These are phyloP conservation scores for Yponomeuta malinellus DNA, from an alignment of 2,888 invertebrate genomes.

Conservation along the genomic window DNA sequence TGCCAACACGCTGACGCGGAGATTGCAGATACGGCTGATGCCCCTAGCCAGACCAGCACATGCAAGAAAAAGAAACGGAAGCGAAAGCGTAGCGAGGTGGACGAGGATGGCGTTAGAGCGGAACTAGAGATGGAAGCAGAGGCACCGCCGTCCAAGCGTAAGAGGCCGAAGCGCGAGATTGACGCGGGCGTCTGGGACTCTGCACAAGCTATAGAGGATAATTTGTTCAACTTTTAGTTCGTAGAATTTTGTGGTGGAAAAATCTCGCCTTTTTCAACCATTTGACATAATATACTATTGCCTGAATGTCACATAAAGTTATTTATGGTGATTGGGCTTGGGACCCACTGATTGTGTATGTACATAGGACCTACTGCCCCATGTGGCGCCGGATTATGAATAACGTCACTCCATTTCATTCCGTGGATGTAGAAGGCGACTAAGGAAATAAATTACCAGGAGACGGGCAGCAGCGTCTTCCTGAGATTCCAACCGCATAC, in stretches of 20 bases:
- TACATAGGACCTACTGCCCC: too few species aligned
- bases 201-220: constrained; percentile 57
- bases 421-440: too few species aligned
- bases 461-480: too few species aligned
- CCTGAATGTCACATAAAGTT: too few species aligned
- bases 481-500: too few species aligned
- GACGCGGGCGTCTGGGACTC: constrained; percentile 55
- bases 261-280: too few species aligned
- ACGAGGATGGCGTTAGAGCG: constrained; percentile 18
- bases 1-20: constrained; percentile 12
- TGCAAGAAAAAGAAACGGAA: constrained; percentile 29
- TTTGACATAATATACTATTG: too few species aligned
- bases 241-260: not conserved
- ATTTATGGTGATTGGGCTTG: too few species aligned
- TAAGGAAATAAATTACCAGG: too few species aligned
- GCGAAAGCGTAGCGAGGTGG: constrained; percentile 31
- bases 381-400: too few species aligned
- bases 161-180: constrained; percentile 32
- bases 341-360: too few species aligned
- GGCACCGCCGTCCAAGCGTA: constrained; percentile 18
- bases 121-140: not conserved
- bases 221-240: constrained; percentile 53
- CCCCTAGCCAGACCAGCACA: not conserved
- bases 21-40: not conserved
- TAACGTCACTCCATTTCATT: too few species aligned